phyloP scores from a whole-genome alignment of 2,113 vertebrate genomes.

The Crotophaga sulcirostris region DNA sequence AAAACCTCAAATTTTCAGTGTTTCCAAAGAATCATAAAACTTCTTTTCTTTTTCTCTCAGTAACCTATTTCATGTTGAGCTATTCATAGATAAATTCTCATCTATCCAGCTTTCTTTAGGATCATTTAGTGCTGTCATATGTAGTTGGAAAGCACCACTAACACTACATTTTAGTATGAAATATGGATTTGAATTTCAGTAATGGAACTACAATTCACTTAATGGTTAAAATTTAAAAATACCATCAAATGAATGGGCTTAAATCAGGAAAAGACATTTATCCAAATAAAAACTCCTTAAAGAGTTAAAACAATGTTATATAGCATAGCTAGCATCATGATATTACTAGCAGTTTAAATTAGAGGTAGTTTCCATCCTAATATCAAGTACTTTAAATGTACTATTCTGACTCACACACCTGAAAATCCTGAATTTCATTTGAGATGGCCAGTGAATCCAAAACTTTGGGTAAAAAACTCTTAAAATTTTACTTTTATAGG shows the following conservation, averaged over 20 bases:
- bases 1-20: background rate
- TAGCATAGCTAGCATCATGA: background rate
- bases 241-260: background rate
- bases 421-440: background rate
- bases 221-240: background rate
- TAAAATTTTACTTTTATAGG: background rate
- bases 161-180: background rate
- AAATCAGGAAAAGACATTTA: background rate
- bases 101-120: background rate
- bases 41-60: accelerated
- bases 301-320: background rate
- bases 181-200: background rate
- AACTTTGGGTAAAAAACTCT: background rate
- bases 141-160: background rate
- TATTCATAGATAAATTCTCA: background rate
- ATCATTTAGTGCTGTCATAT: background rate
- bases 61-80: background rate
- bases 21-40: background rate
- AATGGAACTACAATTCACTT: background rate
- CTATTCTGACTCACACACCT: background rate
- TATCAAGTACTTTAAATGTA: background rate
- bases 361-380: background rate
- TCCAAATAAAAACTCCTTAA: background rate
- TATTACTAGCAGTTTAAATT: background rate
- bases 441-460: background rate